Evolutionary conservation across 1,140 invertebrate genomes (phyloP).

Genomic region (Calycopis cecrops): DNA sequence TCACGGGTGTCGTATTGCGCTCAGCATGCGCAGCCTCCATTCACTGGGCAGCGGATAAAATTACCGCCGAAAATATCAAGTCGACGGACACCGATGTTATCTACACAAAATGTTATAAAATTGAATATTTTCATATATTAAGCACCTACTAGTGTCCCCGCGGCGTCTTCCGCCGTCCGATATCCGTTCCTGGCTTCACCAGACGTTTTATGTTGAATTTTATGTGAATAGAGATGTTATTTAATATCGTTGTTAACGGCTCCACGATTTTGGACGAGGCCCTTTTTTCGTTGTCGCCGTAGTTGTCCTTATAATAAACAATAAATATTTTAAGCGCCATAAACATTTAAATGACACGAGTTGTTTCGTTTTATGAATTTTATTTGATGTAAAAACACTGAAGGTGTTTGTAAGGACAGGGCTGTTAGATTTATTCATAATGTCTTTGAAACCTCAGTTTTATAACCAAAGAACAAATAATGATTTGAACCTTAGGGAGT

Average conservation of each 20-base stretch:
- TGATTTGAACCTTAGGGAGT: too few species aligned
- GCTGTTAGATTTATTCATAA: too few species aligned
- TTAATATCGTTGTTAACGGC: constrained; percentile 69
- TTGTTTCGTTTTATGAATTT: too few species aligned
- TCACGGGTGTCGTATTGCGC: constrained; percentile 52
- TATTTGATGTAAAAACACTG: too few species aligned
- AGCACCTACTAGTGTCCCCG: constrained; percentile 41
- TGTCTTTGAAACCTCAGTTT: too few species aligned
- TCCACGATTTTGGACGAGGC: constrained; percentile 43
- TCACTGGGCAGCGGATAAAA: constrained; percentile 46
- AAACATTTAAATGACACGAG: too few species aligned
- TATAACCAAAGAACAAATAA: too few species aligned
- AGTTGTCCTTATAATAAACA: constrained; percentile 18
- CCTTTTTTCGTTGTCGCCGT: constrained; percentile 34
- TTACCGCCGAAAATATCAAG: constrained; percentile 72
- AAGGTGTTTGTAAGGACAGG: too few species aligned
- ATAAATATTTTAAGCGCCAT: too few species aligned
- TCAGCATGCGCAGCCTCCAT: constrained; percentile 58
- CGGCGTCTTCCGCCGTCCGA: constrained; percentile 50
- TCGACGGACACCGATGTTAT: constrained; percentile 67
- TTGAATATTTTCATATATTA: constrained; percentile 70
- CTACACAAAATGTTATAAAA: constrained; percentile 68
- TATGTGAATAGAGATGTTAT: constrained; percentile 71
- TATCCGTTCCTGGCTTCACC: constrained; percentile 31
- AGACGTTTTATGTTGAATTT: constrained; percentile 53